Evolutionary conservation across 2,888 invertebrate genomes (phyloP).

Genomic region (Diarsia dahlii): DNA sequence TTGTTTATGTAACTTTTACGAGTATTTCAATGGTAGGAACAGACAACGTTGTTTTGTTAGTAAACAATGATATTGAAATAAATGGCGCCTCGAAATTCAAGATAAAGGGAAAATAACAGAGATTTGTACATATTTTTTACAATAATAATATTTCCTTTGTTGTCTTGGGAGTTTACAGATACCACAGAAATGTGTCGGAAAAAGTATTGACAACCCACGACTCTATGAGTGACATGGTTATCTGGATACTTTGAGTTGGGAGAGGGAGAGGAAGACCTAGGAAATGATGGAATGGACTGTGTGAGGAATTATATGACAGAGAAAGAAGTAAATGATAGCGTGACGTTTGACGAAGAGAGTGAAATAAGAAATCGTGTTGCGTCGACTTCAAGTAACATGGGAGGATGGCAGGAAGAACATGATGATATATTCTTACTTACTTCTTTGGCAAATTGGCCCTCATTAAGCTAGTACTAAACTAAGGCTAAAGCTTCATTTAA

Average conservation of each 20-base stretch:
- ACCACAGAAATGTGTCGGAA: constrained; percentile 1
- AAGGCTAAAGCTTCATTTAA: too few species aligned
- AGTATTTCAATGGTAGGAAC: constrained; percentile 56
- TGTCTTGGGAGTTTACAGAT: constrained; percentile 12
- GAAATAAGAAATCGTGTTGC: too few species aligned
- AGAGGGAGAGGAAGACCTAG: background rate
- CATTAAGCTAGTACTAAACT: too few species aligned
- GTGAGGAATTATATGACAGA: too few species aligned
- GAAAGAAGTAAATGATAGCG: too few species aligned
- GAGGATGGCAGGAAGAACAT: too few species aligned
- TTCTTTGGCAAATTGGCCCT: too few species aligned
- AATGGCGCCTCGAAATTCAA: constrained; percentile 35
- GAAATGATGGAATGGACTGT: background rate
- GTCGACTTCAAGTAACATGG: too few species aligned
- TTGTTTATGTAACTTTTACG: constrained; percentile 62
- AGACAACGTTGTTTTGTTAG: constrained; percentile 52
- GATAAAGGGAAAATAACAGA: constrained; percentile 47
- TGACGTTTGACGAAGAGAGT: too few species aligned
- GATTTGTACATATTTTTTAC: constrained; percentile 17
- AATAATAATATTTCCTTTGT: constrained; percentile 36
- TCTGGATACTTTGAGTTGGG: background rate
- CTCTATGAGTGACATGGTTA: constrained; percentile 5
- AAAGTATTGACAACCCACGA: constrained; percentile 21
- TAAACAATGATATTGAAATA: constrained; percentile 60
- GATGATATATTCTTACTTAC: too few species aligned